Evolutionary conservation across 2,797 vertebrate species (phyloP).

Genomic region (Gadopsis bispinosus): DNA sequence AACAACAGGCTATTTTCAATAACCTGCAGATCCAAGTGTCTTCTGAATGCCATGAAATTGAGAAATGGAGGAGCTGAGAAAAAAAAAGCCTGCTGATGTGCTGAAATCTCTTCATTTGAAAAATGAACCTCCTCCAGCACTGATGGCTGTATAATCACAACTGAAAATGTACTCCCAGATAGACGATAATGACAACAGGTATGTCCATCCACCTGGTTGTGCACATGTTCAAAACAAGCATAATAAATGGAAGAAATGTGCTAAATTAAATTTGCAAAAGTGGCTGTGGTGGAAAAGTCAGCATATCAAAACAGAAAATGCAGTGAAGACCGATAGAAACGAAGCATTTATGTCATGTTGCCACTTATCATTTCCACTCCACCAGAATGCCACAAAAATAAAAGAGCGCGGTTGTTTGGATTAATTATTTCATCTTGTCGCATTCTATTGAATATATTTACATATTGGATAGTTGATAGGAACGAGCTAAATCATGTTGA

Average conservation of each 20-base stretch:
- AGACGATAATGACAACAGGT: constrained; percentile 11
- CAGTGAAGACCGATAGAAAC: neutral
- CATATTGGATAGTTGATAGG: neutral
- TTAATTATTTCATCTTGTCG: constrained; percentile 15
- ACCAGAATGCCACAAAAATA: neutral
- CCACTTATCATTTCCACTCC: neutral
- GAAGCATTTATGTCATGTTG: neutral
- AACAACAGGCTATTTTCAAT: constrained; percentile 82
- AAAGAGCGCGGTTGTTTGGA: neutral
- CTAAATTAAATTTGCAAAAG: neutral
- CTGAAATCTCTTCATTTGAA: constrained; percentile 63
- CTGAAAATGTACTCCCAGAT: constrained; percentile 19
- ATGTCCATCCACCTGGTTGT: neutral
- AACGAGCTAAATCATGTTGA: neutral
- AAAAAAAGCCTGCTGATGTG: constrained; percentile 28
- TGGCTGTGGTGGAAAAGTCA: neutral
- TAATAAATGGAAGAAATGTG: neutral
- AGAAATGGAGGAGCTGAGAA: constrained; percentile 52
- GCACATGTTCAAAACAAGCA: constrained; percentile 9
- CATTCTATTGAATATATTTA: constrained; percentile 3
- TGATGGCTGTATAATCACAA: constrained; percentile 38
- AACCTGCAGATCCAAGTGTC: constrained; percentile 65
- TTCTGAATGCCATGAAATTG: constrained; percentile 69
- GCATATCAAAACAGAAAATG: neutral
- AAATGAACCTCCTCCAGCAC: constrained; percentile 46